These are phyloP conservation scores for Hyposoter dolosus DNA, from an alignment of 2,888 invertebrate genomes.

Conservation along the genomic window DNA sequence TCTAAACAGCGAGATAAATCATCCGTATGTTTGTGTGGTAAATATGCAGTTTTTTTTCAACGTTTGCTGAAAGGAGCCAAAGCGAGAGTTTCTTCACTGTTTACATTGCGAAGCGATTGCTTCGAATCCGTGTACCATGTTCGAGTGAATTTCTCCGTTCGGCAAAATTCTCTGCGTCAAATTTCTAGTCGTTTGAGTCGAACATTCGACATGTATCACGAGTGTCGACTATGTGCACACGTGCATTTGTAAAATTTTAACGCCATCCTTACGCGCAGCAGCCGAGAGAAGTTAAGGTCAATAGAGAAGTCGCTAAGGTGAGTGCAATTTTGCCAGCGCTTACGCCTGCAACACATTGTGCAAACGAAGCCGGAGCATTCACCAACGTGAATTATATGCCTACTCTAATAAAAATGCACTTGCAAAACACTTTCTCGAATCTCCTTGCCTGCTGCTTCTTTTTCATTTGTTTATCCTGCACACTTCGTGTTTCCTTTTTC, in stretches of 20 bases:
- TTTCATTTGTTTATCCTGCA: background rate
- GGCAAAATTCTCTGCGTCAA: background rate
- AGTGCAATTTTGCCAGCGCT: background rate
- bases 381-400: background rate
- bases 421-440: background rate
- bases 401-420: slow-evolving; percentile 14
- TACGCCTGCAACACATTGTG: slow-evolving; percentile 27
- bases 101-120: background rate
- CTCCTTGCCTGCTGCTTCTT: background rate
- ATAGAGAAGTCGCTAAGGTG: background rate
- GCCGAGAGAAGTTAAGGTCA: background rate
- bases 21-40: background rate
- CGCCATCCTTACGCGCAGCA: background rate
- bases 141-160: background rate
- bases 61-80: background rate
- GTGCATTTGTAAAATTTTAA: slow-evolving; percentile 8
- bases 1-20: background rate
- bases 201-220: background rate
- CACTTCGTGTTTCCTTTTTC: background rate
- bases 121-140: background rate
- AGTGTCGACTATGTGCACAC: background rate
- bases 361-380: background rate
- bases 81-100: background rate
- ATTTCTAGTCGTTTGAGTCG: background rate
- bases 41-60: background rate